Conservation (phyloP, 2,797 vertebrate species). For the Trachops cirrhosus region DNA sequence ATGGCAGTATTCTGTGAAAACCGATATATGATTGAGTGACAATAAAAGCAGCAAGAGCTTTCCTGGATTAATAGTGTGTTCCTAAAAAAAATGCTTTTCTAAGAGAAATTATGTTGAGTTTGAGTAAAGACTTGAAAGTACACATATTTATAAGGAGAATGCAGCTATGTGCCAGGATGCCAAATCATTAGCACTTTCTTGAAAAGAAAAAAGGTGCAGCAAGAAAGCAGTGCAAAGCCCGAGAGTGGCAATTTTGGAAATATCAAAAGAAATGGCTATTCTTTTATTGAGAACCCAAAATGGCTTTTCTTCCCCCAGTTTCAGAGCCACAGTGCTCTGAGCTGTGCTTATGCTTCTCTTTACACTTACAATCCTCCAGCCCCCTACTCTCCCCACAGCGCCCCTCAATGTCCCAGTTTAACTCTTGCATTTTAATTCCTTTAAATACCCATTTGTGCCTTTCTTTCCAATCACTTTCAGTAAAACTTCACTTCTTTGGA, state of each 20-base stretch:
- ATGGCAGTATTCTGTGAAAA: conserved; percentile 34
- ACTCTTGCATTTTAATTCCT: conserved; percentile 57
- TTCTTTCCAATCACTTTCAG: conserved; percentile 44
- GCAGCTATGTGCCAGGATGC: neutral
- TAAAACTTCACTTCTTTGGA: conserved; percentile 43
- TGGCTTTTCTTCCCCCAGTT: neutral
- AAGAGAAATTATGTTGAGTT: conserved; percentile 22
- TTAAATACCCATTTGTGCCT: conserved; percentile 50
- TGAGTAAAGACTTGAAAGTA: conserved; percentile 37
- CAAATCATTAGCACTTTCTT: conserved; percentile 42
- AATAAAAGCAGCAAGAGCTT: conserved; percentile 50
- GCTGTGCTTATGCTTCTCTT: neutral
- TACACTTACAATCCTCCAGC: neutral
- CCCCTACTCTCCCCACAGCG: neutral
- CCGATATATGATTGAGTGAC: conserved; percentile 43
- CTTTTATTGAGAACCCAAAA: conserved; percentile 46
- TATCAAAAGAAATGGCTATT: conserved; percentile 49
- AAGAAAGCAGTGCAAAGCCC: neutral
- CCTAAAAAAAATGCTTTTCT: conserved; percentile 17
- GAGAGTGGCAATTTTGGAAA: conserved; percentile 51
- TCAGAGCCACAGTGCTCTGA: neutral
- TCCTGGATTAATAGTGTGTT: conserved; percentile 13
- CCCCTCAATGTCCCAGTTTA: neutral
- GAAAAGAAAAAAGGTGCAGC: conserved; percentile 39
- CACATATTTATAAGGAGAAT: conserved; percentile 32